Evolutionary conservation across 2,113 vertebrate species (phyloP).

Genomic region (Nipponia nippon): DNA sequence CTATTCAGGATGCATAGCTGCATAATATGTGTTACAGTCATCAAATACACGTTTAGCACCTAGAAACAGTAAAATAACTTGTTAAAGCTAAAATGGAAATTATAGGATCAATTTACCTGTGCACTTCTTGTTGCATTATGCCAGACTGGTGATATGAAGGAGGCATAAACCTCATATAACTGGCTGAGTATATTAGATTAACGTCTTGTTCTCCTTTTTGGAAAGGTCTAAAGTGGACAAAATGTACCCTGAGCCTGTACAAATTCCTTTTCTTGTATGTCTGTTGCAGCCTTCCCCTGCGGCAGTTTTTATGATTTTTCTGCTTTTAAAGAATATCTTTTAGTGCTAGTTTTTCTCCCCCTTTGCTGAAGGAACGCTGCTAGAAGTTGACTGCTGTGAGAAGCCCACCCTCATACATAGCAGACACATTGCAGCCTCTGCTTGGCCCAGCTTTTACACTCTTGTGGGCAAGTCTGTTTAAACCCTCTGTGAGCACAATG

Average conservation of each 20-base stretch:
- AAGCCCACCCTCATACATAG: background rate
- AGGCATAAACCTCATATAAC: constrained; percentile 26
- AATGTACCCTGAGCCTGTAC: constrained; percentile 6
- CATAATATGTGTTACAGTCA: constrained; percentile 55
- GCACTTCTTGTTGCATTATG: constrained; percentile 1
- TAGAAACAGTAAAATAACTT: constrained; percentile 58
- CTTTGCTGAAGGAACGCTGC: background rate
- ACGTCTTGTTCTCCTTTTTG: constrained; percentile 29
- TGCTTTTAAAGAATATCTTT: background rate
- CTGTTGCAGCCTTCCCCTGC: background rate
- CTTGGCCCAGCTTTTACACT: background rate
- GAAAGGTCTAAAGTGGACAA: constrained; percentile 28
- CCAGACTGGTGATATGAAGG: constrained; percentile 28
- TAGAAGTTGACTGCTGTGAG: background rate
- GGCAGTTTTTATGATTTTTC: background rate
- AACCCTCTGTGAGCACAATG: background rate
- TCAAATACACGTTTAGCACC: constrained; percentile 54
- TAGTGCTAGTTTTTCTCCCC: background rate
- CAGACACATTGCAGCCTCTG: background rate
- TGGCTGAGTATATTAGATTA: constrained; percentile 42
- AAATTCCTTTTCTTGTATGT: background rate
- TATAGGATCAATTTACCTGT: constrained; percentile 33
- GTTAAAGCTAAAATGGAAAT: constrained; percentile 59
- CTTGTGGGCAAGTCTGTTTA: background rate
- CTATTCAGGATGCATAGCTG: constrained; percentile 44